Evolutionary conservation across 2,797 vertebrate genomes (phyloP).

Genomic region (Petrocephalus schoutedeni): DNA sequence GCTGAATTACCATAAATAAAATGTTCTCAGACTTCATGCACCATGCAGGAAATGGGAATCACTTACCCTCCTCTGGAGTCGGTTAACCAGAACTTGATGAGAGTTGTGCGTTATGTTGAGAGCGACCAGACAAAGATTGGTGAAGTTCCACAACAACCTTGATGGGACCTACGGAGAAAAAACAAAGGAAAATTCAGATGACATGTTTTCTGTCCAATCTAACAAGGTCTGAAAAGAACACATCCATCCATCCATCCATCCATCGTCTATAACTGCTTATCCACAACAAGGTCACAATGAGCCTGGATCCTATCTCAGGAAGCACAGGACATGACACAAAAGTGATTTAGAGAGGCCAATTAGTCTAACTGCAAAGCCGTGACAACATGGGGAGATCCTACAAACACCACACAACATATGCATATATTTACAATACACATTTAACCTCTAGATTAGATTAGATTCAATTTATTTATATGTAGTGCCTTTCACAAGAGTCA

Average conservation of each 20-base stretch:
- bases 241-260: background rate
- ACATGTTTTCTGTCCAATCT: conserved; percentile 53
- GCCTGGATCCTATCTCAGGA: background rate
- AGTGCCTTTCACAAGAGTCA: background rate
- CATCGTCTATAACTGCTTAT: background rate
- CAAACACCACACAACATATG: background rate
- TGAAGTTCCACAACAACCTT: conserved; percentile 76
- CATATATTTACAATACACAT: background rate
- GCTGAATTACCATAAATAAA: background rate
- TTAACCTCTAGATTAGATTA: background rate
- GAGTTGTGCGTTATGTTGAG: conserved; percentile 81
- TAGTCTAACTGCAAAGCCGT: background rate
- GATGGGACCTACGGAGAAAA: conserved; percentile 35
- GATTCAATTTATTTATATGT: background rate
- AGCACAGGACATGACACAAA: background rate
- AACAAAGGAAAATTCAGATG: conserved; percentile 26
- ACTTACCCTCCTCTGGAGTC: conserved; percentile 82
- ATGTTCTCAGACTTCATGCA: background rate
- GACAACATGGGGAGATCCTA: background rate
- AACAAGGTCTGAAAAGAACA: background rate
- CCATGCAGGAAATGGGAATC: background rate
- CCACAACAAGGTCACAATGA: background rate
- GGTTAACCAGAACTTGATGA: conserved; percentile 76
- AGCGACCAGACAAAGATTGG: conserved; percentile 75
- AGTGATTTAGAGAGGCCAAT: background rate